phyloP scores from a whole-genome alignment of 2,797 vertebrate species.

The Glossophaga mutica region DNA sequence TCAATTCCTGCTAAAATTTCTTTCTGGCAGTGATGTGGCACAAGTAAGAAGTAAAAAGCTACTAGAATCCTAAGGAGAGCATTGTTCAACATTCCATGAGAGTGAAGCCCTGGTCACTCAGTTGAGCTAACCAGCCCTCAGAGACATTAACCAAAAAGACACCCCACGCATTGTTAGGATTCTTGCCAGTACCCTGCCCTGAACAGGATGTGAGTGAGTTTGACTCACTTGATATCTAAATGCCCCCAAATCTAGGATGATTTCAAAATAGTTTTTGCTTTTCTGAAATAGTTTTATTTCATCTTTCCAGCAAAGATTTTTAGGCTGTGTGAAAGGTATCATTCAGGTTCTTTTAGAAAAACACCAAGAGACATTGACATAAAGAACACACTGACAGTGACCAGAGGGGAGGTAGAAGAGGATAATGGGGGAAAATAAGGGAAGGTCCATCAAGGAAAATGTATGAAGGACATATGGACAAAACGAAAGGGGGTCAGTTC shows the following conservation, averaged over 20 bases:
- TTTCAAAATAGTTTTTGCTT: neutral
- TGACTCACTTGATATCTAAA: neutral
- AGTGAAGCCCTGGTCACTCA: neutral
- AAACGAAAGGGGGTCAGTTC: too few species aligned
- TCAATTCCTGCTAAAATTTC: constrained; percentile 4
- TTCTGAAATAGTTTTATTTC: constrained; percentile 19
- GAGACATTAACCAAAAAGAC: neutral
- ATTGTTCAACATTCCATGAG: neutral
- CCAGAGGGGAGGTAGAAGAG: too few species aligned
- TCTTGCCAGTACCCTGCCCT: neutral
- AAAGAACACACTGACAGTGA: too few species aligned
- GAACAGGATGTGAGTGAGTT: neutral
- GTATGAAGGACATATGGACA: too few species aligned
- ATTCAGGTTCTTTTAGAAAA: neutral
- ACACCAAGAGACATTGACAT: too few species aligned
- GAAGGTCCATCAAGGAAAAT: too few species aligned
- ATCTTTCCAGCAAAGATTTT: constrained; percentile 6
- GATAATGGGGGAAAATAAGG: too few species aligned
- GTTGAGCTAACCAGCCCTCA: neutral
- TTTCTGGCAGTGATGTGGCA: neutral
- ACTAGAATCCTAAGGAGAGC: neutral
- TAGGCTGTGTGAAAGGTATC: neutral
- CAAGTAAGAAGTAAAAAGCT: neutral
- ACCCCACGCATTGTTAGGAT: neutral
- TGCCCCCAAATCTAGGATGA: neutral